These are phyloP conservation scores for Notiomystis cincta DNA, from an alignment of 2,113 vertebrate species.

Conservation along the genomic window DNA sequence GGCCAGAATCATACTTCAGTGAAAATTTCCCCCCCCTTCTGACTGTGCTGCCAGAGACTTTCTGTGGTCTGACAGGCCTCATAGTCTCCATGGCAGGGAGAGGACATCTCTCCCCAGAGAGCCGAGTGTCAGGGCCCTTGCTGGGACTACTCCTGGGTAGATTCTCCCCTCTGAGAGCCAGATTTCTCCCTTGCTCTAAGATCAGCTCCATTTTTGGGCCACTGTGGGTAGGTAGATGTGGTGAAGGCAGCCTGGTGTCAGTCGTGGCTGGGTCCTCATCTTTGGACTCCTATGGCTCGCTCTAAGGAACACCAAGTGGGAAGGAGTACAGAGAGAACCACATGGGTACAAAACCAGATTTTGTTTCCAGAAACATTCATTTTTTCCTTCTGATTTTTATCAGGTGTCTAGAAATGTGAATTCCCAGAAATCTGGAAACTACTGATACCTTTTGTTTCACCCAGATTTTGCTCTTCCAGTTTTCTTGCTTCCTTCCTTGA, in stretches of 20 bases:
- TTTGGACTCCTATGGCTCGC: neutral
- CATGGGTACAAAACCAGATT: neutral
- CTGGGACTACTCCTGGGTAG: neutral
- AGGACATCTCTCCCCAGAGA: neutral
- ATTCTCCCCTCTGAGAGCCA: neutral
- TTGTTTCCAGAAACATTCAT: neutral
- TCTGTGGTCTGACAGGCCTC: neutral
- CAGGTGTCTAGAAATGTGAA: neutral
- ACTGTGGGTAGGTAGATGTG: neutral
- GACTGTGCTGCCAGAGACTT: neutral
- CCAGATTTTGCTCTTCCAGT: neutral
- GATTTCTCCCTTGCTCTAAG: neutral
- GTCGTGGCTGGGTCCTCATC: fast-evolving
- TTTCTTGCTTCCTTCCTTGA: neutral
- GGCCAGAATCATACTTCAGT: neutral
- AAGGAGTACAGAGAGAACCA: neutral
- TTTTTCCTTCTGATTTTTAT: neutral
- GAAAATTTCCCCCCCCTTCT: neutral
- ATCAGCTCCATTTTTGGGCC: neutral
- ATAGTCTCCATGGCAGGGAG: neutral
- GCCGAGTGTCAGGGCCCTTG: neutral
- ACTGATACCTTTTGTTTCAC: neutral
- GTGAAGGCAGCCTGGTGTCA: neutral
- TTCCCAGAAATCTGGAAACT: neutral
- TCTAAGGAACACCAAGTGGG: neutral